Evolutionary conservation across 2,797 vertebrate species (phyloP), one percentile per base, ranked within the genome.

Genomic region (Sebastes kiyomatsui): DNA sequence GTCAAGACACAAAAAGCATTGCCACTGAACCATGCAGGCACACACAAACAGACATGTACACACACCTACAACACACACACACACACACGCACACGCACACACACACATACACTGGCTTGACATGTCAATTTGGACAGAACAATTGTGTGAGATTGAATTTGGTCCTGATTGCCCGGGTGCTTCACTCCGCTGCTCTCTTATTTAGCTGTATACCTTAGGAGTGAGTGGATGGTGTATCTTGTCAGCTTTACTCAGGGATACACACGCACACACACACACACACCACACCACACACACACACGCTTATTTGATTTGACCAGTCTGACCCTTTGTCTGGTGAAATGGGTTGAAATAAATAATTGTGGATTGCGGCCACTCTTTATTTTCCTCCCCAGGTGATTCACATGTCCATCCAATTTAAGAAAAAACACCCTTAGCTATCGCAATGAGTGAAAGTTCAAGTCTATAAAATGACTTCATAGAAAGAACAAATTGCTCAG

Each of bases 71-170:
- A 33, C 52, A n/a, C 18, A 35, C 18, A 72, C 58, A 54, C 72
- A 28, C 52, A 28, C 28, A 6, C 28, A 23, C 67, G 23, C 75
- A 72, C 54, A 52, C 54, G 20, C 22, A 49, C 20, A 70, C 64
- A 69, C 54, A 59, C 69, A 76, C 60, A 56, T 35, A 22, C 25
- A 27, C 14, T 1, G 3, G 32, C 8, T 33, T 85, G 79, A 82
- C 54, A 75, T 85, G 77, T 91, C 87, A 83, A 68, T 88, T 72
- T 81, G 56, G 28, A 81, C 80, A 60, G 18, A 83, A 52, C 66
- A 80, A 67, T 72, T 59, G 78, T 81, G 68, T 54, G 72, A 77
- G 87, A 88, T 76, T 87, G 83, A 87, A 84, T 93, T 82, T 67
- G 49, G 38, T 32, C 55, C 55, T 54, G 58, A 88, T 89, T 89